Base-by-base conservation (phyloP, 1,140 invertebrate species). In the Drosophila dunni region DNA sequence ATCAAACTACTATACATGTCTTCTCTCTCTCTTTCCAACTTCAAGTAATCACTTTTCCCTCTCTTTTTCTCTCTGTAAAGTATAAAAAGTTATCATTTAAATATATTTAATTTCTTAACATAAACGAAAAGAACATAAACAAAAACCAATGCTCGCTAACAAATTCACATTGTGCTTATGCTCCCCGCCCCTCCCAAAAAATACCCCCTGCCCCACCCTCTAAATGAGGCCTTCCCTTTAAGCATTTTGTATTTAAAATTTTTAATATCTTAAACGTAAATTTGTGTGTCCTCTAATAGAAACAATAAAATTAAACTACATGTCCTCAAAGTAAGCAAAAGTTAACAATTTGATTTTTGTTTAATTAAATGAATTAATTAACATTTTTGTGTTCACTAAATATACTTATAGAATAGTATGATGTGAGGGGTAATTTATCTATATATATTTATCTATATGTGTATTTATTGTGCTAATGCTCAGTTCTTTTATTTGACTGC, bases 401-500 rank as follows among this genome's bases (percentile, higher is more conserved):
- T 29, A 68, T 46, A 56, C 36, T 33, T 40, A 13, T n/a, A 42
- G 11, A n/a, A 29, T 56, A 57, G 15, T 46, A 57, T 50, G 24
- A 57, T 44, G 20, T 34, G 9, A 62, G 63, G 33, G 56, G 45
- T 57, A 56, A 10, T 56, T 58, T 61, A 71, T 73, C 67, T 42
- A 64, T 81, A 63, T 77, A 81, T 81, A 73, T 81, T 73, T 77
- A 73, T 81, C 78, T 77, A 81, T 57, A 81, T 81, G 78, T 81
- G 79, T 77, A 81, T 57, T 80, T 50, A 81, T 81, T 73, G 73
- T 81, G 78, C 61, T 61, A 53, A 81, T 73, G 74, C 78, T 81
- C 79, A 77, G 79, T 81, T 81, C 36, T 65, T 48, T 81, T 20
- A 61, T 81, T 81, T 64, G 66, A 72, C 76, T 81, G 79, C 79